A percentile compares a stretch with the other conserved stretches of the same genome.
Conservation (phyloP, 2,797 vertebrate genomes). For the Carcharodon carcharias region DNA sequence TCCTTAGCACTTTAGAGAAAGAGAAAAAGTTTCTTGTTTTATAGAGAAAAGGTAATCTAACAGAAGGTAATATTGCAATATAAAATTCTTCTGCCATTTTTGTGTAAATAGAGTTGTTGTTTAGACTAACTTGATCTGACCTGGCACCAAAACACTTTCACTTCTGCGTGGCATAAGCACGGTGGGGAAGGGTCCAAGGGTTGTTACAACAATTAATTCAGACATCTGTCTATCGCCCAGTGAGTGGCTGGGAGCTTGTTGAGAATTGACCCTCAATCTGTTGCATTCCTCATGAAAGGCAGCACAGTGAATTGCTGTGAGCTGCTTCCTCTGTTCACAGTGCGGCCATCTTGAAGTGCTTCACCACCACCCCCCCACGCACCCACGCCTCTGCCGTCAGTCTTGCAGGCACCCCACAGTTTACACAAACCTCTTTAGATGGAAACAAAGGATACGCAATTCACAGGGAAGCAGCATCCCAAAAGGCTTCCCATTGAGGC, state of each 20-base stretch:
- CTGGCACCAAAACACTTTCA: background rate
- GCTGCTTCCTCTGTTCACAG: constrained; percentile 55
- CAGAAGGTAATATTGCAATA: background rate
- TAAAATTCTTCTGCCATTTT: background rate
- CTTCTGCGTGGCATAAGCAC: background rate
- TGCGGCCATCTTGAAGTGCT: constrained; percentile 54
- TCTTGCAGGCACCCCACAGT: constrained; percentile 61
- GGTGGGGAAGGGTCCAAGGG: constrained; percentile 25
- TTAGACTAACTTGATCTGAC: background rate
- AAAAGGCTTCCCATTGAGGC: constrained; percentile 49
- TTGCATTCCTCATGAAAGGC: constrained; percentile 58
- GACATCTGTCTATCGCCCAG: constrained; percentile 55
- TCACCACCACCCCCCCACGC: background rate
- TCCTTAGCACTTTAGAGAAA: too few relatives aligned
- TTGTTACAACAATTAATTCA: constrained; percentile 41
- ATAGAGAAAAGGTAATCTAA: background rate
- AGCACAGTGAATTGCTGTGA: constrained; percentile 52
- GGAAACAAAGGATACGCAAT: constrained; percentile 60
- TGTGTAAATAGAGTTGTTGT: background rate
- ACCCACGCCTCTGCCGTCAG: constrained; percentile 53
- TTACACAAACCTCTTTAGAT: constrained; percentile 56
- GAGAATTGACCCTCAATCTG: constrained; percentile 67
- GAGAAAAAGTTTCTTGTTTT: too few relatives aligned
- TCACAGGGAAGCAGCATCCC: constrained; percentile 56
- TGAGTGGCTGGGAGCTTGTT: constrained; percentile 50